Evolutionary conservation across 2,113 vertebrate species (phyloP).

Genomic region (Indicator indicator): DNA sequence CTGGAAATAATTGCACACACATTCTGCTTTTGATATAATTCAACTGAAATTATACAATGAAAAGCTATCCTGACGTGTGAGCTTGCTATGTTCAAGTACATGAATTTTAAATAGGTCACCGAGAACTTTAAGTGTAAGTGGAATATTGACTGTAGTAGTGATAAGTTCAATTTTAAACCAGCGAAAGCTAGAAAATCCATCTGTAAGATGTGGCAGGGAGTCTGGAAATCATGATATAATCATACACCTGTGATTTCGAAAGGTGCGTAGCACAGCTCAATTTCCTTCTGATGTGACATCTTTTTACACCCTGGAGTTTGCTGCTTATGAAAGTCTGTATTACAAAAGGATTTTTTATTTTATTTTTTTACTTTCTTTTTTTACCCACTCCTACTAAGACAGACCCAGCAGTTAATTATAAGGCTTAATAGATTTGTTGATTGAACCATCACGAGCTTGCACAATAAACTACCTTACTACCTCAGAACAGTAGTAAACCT

Average conservation of each 20-base stretch:
- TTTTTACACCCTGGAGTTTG: slow-evolving; percentile 15
- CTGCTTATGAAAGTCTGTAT: slow-evolving; percentile 38
- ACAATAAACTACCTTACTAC: neutral
- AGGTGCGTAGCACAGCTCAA: neutral
- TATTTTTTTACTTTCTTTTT: too few relatives aligned
- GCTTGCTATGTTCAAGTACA: neutral
- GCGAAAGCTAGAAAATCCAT: slow-evolving; percentile 30
- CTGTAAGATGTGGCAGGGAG: neutral
- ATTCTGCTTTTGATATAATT: neutral
- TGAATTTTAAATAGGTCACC: slow-evolving; percentile 21
- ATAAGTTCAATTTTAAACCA: slow-evolving; percentile 26
- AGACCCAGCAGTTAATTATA: slow-evolving; percentile 24
- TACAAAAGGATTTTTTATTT: neutral
- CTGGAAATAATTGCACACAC: neutral
- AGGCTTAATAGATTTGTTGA: neutral
- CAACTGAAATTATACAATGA: neutral
- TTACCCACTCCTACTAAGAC: neutral
- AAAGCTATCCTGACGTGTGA: slow-evolving; percentile 5
- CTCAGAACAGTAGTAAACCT: neutral
- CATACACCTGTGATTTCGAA: neutral
- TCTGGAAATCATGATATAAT: slow-evolving; percentile 11
- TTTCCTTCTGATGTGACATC: neutral
- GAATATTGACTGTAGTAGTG: slow-evolving; percentile 41
- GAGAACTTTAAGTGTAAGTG: slow-evolving; percentile 20
- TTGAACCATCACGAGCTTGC: neutral